Conservation (phyloP, 2,888 invertebrate genomes). For the Nephrotoma appendiculata region DNA sequence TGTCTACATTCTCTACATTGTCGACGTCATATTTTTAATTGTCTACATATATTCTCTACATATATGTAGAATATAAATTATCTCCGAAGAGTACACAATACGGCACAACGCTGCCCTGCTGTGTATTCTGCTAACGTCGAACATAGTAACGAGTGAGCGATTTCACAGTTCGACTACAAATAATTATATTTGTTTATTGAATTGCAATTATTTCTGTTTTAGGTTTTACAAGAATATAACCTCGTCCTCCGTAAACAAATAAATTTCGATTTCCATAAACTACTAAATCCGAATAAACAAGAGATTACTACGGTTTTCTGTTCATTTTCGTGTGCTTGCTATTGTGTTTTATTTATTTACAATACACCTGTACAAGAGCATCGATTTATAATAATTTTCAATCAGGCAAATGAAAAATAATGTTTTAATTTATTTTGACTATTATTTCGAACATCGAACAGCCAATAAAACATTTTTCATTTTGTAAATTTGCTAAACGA, state of each 20-base stretch:
- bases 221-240: too few relatives aligned
- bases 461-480: background rate
- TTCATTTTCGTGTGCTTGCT: background rate
- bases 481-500: background rate
- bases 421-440: background rate
- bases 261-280: background rate
- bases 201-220: too few relatives aligned
- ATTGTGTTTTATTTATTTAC: background rate
- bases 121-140: too few relatives aligned
- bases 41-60: too few relatives aligned
- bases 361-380: background rate
- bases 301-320: background rate
- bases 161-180: too few relatives aligned
- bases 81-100: too few relatives aligned
- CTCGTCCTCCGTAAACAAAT: background rate
- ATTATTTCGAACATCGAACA: background rate
- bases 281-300: background rate
- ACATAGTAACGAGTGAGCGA: too few relatives aligned
- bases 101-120: too few relatives aligned
- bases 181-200: too few relatives aligned
- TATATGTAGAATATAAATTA: too few relatives aligned
- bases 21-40: too few relatives aligned
- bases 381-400: background rate
- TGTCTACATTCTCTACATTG: too few relatives aligned
- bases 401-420: background rate